These are phyloP conservation scores for Drosophila sp. DNA, from an alignment of 1,140 invertebrate species.

Conservation along the genomic window DNA sequence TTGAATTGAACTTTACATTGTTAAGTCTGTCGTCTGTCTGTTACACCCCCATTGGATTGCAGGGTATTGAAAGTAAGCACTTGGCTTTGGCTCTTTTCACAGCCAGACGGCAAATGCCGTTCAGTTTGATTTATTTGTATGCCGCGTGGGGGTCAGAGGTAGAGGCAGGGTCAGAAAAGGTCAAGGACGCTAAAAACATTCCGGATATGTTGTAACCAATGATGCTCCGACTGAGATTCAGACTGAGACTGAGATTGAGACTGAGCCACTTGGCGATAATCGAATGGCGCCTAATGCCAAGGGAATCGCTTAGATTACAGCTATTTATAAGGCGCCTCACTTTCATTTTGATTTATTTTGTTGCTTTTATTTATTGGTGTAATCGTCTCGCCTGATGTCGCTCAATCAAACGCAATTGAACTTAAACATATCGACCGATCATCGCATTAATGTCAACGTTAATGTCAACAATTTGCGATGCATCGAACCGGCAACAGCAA, in stretches of 20 bases:
- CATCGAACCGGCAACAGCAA: slow-evolving; percentile 33
- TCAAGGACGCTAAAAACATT: slow-evolving; percentile 55
- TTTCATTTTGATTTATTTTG: neutral
- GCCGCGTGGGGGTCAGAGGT: slow-evolving; percentile 21
- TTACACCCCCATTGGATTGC: slow-evolving; percentile 1
- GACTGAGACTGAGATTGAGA: neutral
- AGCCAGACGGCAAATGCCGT: neutral
- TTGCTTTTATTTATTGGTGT: neutral
- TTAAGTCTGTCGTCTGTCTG: neutral
- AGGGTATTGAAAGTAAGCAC: slow-evolving; percentile 27
- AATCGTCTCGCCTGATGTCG: slow-evolving; percentile 18
- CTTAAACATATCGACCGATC: slow-evolving; percentile 43
- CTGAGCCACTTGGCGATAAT: slow-evolving; percentile 46
- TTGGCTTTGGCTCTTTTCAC: slow-evolving; percentile 28
- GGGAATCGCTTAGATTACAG: slow-evolving; percentile 69
- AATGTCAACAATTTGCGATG: slow-evolving; percentile 78
- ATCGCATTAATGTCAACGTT: slow-evolving; percentile 54
- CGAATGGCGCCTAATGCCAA: slow-evolving; percentile 65
- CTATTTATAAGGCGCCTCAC: slow-evolving; percentile 47
- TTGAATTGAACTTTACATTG: neutral
- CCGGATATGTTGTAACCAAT: slow-evolving; percentile 25
- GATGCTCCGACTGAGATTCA: slow-evolving; percentile 1
- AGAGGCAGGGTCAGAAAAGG: slow-evolving; percentile 21
- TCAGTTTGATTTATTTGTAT: slow-evolving; percentile 47
- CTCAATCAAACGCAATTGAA: slow-evolving; percentile 58